A percentile compares a stretch with the other conserved stretches of the same genome.
phyloP scores from a whole-genome alignment of 2,113 vertebrate species.

The Chionis minor region DNA sequence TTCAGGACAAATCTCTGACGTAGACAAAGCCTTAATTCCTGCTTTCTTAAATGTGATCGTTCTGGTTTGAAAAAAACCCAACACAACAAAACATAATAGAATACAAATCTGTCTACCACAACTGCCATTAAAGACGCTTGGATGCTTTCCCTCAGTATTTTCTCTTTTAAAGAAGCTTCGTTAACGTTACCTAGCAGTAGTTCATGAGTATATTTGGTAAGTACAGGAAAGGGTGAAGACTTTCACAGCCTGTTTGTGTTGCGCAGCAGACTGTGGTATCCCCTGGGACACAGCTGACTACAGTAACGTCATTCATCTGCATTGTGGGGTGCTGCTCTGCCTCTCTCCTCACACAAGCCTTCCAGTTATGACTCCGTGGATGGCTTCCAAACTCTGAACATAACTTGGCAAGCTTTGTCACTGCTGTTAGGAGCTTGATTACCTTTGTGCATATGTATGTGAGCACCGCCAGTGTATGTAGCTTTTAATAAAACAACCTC shows the following conservation, averaged over 20 bases:
- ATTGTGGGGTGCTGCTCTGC: background rate
- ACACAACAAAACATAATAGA: background rate
- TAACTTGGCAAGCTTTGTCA: slow-evolving; percentile 34
- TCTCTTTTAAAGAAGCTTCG: background rate
- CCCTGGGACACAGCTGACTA: background rate
- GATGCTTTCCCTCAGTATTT: background rate
- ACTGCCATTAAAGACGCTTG: background rate
- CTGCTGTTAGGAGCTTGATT: slow-evolving; percentile 24
- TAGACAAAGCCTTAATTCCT: background rate
- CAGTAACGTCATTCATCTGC: slow-evolving; percentile 23
- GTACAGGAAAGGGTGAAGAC: background rate
- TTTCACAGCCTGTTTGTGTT: background rate
- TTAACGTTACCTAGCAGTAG: background rate
- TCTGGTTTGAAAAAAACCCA: background rate
- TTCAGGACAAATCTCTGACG: background rate
- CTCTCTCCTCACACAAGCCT: slow-evolving; percentile 11
- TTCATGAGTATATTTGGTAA: background rate
- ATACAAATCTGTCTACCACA: background rate
- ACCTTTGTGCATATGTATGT: slow-evolving; percentile 40
- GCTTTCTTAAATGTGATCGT: background rate
- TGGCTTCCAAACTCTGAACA: slow-evolving; percentile 33
- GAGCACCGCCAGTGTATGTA: background rate
- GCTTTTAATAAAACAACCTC: background rate
- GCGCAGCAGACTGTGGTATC: background rate
- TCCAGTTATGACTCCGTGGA: background rate